Evolutionary conservation across 2,113 vertebrate species (phyloP).

Genomic region (Scalopus aquaticus): DNA sequence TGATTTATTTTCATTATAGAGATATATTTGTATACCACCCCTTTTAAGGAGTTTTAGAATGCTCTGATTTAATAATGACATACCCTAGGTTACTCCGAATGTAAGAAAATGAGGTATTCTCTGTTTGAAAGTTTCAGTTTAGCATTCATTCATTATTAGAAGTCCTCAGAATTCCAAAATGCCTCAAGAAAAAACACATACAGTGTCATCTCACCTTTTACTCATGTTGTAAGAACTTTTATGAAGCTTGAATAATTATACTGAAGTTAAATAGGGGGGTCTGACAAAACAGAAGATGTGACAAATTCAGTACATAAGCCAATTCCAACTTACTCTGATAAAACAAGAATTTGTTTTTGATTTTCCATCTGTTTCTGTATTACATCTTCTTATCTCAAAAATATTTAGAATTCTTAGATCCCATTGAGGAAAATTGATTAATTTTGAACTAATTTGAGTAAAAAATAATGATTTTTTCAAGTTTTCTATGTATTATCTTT

Average conservation of each 20-base stretch:
- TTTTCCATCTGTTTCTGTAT: conserved; percentile 10
- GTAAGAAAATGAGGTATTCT: not conserved
- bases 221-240: not conserved
- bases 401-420: conserved; percentile 3
- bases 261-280: conserved; percentile 24
- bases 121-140: not conserved
- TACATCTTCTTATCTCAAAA: conserved; percentile 17
- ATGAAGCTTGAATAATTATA: conserved; percentile 31
- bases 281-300: conserved; percentile 35
- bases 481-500: conserved; percentile 6
- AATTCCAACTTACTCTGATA: conserved; percentile 16
- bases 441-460: not conserved
- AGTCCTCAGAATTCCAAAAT: not conserved
- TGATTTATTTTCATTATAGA: conserved; percentile 13
- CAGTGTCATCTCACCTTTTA: not conserved
- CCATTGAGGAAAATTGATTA: not conserved
- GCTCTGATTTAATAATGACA: not conserved
- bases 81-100: not conserved
- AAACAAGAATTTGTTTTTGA: conserved; percentile 11
- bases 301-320: not conserved
- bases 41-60: not conserved
- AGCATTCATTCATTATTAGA: not conserved
- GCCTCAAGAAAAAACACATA: not conserved
- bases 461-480: not conserved
- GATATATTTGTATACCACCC: not conserved